phyloP scores from a whole-genome alignment of 2,888 invertebrate genomes.

The Calameuta pallipes region DNA sequence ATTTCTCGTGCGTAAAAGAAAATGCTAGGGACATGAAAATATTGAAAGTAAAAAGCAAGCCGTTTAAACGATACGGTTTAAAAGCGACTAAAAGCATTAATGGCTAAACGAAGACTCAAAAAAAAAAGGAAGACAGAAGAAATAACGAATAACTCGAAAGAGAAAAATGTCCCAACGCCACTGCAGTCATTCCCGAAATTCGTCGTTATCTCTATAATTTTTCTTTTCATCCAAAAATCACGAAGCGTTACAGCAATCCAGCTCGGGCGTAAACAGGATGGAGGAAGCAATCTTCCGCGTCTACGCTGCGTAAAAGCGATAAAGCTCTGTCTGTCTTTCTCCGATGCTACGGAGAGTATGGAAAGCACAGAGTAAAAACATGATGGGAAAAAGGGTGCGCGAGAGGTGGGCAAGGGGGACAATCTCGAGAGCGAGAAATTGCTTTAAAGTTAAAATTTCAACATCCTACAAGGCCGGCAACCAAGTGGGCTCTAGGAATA shows the following conservation, averaged over 20 bases:
- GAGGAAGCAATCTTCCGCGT: background rate
- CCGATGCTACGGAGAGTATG: background rate
- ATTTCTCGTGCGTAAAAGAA: too few relatives aligned
- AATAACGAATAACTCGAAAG: constrained; percentile 5
- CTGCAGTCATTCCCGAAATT: background rate
- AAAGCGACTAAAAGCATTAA: too few relatives aligned
- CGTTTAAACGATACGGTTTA: too few relatives aligned
- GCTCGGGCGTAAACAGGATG: too few relatives aligned
- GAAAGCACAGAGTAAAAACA: constrained; percentile 10
- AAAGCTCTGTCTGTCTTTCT: background rate
- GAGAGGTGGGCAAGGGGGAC: too few relatives aligned
- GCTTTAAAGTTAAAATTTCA: background rate
- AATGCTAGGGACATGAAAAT: too few relatives aligned
- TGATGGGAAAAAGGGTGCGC: background rate
- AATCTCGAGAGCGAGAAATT: background rate
- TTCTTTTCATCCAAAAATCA: background rate
- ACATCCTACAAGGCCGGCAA: background rate
- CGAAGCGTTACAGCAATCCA: background rate
- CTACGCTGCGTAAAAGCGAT: background rate
- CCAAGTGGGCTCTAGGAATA: background rate
- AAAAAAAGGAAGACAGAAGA: constrained; percentile 16
- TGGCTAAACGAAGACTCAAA: constrained; percentile 7
- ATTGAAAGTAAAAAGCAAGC: too few relatives aligned
- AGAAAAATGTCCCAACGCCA: background rate
- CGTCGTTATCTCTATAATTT: constrained; percentile 1